Percentiles rank a stretch among this genome's conserved stretches.
Evolutionary conservation across 1,140 invertebrate species (phyloP).

Genomic region (Helicorthomorpha holstii): DNA sequence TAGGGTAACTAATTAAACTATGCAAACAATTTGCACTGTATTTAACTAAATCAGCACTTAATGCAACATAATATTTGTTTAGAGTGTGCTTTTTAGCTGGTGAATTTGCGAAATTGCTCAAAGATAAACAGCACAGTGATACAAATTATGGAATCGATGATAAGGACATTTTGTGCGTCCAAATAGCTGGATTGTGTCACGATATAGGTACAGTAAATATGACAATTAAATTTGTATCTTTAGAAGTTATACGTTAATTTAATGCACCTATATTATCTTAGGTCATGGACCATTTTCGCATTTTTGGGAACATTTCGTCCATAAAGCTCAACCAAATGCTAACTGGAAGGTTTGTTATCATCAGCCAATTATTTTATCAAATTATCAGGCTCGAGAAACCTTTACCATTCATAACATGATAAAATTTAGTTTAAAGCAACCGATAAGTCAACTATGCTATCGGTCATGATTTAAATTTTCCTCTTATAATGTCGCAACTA

Average conservation of each 20-base stretch:
- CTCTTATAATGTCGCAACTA: too few species aligned
- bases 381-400: too few species aligned
- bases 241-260: background rate
- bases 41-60: too few species aligned
- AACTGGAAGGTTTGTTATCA: conserved; percentile 10
- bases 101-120: conserved; percentile 14
- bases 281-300: conserved; percentile 21
- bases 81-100: conserved; percentile 21
- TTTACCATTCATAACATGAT: too few species aligned
- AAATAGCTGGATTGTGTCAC: conserved; percentile 26
- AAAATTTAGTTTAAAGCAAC: too few species aligned
- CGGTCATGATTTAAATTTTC: too few species aligned
- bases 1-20: conserved; percentile 17
- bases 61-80: too few species aligned
- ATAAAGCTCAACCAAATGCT: conserved; percentile 1
- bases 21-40: too few species aligned
- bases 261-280: conserved; percentile 5
- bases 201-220: conserved; percentile 18
- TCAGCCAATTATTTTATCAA: too few species aligned
- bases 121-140: conserved; percentile 20
- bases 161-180: conserved; percentile 22
- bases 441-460: too few species aligned
- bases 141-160: conserved; percentile 19
- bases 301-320: conserved; percentile 13
- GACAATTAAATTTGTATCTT: background rate